Evolutionary conservation across 1,140 invertebrate species (phyloP).

Genomic region (Cotesia glomerata): DNA sequence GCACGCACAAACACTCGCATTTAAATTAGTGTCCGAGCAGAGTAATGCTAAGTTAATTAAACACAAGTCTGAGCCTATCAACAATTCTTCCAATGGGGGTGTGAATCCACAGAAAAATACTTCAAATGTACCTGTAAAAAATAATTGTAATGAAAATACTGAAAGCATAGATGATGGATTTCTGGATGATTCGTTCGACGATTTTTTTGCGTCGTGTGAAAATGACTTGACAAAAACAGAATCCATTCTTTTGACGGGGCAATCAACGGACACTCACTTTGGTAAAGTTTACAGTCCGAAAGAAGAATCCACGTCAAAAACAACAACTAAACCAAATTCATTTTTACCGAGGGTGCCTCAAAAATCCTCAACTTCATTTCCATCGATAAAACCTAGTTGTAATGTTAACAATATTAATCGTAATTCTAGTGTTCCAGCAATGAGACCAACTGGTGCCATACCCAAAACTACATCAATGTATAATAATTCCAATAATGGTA

Average conservation of each 20-base stretch:
- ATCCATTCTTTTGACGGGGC: background rate
- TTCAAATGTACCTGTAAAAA: background rate
- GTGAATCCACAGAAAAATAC: too few relatives aligned
- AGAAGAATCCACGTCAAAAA: background rate
- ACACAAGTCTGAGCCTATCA: slow-evolving; percentile 7
- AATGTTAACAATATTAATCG: background rate
- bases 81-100: background rate
- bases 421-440: background rate
- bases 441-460: background rate
- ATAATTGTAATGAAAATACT: too few relatives aligned
- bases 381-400: background rate
- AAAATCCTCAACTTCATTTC: background rate
- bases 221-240: slow-evolving; percentile 30
- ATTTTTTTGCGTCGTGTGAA: slow-evolving; percentile 40
- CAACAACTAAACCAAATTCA: background rate
- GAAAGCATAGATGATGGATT: slow-evolving; percentile 3
- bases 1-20: too few relatives aligned
- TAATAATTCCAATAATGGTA: too few relatives aligned
- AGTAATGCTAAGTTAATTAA: background rate
- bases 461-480: too few relatives aligned
- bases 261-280: slow-evolving; percentile 3
- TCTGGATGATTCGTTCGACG: slow-evolving; percentile 50
- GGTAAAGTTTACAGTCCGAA: slow-evolving; percentile 6
- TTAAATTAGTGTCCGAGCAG: background rate
- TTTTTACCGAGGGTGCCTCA: background rate